Percentiles rank a stretch among this genome's conserved stretches.
Conservation (phyloP, 2,113 vertebrate genomes). For the Etia nguti region DNA sequence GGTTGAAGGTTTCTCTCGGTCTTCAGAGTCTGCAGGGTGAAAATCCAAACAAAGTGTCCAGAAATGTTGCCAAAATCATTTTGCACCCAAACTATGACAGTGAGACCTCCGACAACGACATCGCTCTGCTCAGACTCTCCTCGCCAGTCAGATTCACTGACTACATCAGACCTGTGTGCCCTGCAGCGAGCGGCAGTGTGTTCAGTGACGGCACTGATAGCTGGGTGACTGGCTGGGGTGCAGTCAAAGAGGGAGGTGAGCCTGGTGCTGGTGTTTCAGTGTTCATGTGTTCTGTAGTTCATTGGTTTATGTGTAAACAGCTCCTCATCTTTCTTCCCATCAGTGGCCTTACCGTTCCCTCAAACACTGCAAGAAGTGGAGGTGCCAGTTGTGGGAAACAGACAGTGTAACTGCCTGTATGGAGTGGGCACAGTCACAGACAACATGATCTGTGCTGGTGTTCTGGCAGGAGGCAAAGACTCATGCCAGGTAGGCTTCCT, state of each 20-base stretch:
- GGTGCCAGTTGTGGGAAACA: slow-evolving; percentile 56
- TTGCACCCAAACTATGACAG: slow-evolving; percentile 54
- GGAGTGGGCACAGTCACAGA: slow-evolving; percentile 51
- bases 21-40: slow-evolving; percentile 10
- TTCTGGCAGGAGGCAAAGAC: slow-evolving; percentile 69
- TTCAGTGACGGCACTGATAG: slow-evolving; percentile 70
- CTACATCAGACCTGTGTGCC: slow-evolving; percentile 75
- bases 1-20: slow-evolving; percentile 18
- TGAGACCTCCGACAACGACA: slow-evolving; percentile 62
- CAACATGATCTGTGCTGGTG: slow-evolving; percentile 79
- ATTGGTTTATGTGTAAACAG: slow-evolving; percentile 47
- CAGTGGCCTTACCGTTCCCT: slow-evolving; percentile 28
- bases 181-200: slow-evolving; percentile 66
- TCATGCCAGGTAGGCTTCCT: slow-evolving; percentile 53
- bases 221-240: slow-evolving; percentile 82
- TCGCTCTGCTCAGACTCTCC: slow-evolving; percentile 72
- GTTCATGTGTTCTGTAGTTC: slow-evolving; percentile 21
- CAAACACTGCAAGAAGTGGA: slow-evolving; percentile 62
- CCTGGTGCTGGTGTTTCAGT: not conserved
- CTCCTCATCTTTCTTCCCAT: not conserved
- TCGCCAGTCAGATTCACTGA: slow-evolving; percentile 62
- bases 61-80: slow-evolving; percentile 10
- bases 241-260: slow-evolving; percentile 68
- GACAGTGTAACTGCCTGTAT: slow-evolving; percentile 58
- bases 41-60: slow-evolving; percentile 24